Percentiles rank a stretch among this genome's conserved stretches.
Conservation (phyloP, 2,113 vertebrate species). For the Eolophus roseicapilla region DNA sequence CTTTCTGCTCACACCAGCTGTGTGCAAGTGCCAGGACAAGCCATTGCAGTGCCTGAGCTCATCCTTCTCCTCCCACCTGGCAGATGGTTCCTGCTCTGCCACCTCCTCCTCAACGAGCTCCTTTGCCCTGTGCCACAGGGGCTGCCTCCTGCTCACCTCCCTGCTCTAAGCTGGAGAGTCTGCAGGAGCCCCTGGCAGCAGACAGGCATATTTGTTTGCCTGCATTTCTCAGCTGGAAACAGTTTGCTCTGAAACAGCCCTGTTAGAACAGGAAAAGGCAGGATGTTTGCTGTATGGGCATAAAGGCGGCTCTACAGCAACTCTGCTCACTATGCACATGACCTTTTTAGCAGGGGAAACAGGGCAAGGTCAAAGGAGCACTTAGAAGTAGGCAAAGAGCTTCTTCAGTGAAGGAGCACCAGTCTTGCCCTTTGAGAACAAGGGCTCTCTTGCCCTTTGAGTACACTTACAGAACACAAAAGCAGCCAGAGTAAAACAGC, state of each 20-base stretch:
- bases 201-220: background rate
- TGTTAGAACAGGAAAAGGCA: background rate
- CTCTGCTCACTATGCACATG: rapidly evolving
- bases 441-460: background rate
- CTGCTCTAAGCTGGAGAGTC: background rate
- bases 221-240: background rate
- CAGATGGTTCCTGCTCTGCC: background rate
- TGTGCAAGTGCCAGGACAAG: background rate
- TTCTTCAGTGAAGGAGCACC: background rate
- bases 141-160: background rate
- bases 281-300: background rate
- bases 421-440: background rate
- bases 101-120: background rate
- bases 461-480: background rate
- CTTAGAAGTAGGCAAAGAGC: background rate
- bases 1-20: background rate
- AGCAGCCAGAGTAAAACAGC: background rate
- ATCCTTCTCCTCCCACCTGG: background rate
- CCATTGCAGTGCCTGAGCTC: background rate
- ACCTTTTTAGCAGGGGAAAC: background rate
- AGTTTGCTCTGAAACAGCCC: background rate
- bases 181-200: background rate
- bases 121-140: background rate
- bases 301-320: background rate
- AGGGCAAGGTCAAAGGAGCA: background rate